phyloP scores from a whole-genome alignment of 2,888 invertebrate species.

The Orthonevra nobilis region DNA sequence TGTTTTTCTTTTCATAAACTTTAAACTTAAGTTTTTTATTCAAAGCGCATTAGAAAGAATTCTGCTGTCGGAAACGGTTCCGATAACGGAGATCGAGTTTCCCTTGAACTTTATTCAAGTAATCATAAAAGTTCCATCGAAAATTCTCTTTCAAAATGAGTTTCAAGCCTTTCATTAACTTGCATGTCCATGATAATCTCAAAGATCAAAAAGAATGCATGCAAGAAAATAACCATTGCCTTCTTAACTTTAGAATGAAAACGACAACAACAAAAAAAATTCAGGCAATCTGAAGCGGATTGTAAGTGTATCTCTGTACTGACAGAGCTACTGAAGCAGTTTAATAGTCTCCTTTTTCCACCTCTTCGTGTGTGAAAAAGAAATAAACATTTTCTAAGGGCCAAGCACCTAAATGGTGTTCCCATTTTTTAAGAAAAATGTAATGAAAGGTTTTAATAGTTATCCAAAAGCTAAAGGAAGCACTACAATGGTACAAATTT shows the following conservation, averaged over 20 bases:
- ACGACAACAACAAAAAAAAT: no score
- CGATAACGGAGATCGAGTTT: no score
- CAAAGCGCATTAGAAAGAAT: no score
- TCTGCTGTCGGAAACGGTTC: no score
- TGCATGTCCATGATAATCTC: no score
- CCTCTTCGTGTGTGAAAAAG: conserved; percentile 20
- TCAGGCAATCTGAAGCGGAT: neutral
- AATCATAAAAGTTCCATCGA: no score
- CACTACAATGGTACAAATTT: neutral
- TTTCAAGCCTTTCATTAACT: no score
- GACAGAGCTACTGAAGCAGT: conserved; percentile 10
- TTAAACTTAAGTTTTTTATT: no score
- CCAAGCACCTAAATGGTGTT: conserved; percentile 17
- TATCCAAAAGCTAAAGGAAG: neutral
- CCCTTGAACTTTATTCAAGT: no score
- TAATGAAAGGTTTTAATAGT: conserved; percentile 17
- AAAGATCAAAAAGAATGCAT: conserved; percentile 33
- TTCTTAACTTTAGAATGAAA: conserved; percentile 24
- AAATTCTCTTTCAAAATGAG: no score
- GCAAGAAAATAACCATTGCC: conserved; percentile 32
- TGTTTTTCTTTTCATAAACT: no score
- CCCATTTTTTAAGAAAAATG: neutral
- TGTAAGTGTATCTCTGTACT: neutral
- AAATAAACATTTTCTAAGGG: conserved; percentile 6
- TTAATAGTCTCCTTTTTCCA: conserved; percentile 6